A percentile compares a stretch with the other conserved stretches of the same genome.
phyloP scores from a whole-genome alignment of 2,797 vertebrate species.

The Heliangelus exortis region DNA sequence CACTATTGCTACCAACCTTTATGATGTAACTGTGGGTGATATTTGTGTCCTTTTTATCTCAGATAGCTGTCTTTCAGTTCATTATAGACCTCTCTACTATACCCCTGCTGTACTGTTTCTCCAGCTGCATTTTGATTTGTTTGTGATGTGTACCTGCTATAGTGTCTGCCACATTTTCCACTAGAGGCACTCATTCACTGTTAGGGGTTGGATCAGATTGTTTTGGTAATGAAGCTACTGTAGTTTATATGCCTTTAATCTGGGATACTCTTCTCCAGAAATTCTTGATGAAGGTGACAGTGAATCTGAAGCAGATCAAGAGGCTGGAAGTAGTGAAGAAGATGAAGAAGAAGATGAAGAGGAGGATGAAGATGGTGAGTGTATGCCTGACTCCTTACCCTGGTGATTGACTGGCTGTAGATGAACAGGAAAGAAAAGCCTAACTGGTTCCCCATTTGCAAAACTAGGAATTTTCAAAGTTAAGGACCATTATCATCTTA shows the following conservation, averaged over 20 bases:
- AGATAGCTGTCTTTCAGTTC: background rate
- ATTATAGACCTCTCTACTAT: background rate
- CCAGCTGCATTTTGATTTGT: background rate
- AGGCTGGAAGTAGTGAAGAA: constrained; percentile 88
- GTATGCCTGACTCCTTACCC: background rate
- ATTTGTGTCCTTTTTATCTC: background rate
- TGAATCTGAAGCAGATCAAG: constrained; percentile 87
- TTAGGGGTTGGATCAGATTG: background rate
- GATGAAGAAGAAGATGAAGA: constrained; percentile 86
- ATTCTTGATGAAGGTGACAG: constrained; percentile 97
- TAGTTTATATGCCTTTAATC: background rate
- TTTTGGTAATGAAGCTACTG: background rate
- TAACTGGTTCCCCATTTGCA: background rate
- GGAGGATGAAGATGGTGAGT: constrained; percentile 81
- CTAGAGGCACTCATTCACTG: background rate
- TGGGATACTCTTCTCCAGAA: constrained; percentile 79
- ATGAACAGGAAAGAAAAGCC: background rate
- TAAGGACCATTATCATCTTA: background rate
- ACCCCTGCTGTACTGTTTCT: background rate
- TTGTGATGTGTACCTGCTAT: background rate
- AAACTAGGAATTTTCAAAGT: background rate
- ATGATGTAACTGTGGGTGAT: background rate
- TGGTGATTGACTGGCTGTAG: background rate
- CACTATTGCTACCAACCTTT: background rate
- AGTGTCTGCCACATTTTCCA: background rate